A percentile compares a stretch with the other conserved stretches of the same genome.
Evolutionary conservation across 2,888 invertebrate genomes (phyloP).

Genomic region (Troides oblongomaculatus): DNA sequence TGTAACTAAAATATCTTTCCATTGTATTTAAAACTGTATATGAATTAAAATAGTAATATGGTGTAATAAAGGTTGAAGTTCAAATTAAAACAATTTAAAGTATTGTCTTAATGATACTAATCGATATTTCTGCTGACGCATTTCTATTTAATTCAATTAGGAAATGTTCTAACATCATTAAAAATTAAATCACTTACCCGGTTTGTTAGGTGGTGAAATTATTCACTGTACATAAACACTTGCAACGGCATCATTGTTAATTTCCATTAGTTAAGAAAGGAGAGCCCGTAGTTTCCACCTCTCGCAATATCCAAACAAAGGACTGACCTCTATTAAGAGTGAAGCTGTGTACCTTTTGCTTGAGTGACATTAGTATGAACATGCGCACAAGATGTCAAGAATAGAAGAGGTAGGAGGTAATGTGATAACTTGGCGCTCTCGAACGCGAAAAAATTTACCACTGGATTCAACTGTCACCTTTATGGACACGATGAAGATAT

Average conservation of each 20-base stretch:
- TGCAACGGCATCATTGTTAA: slow-evolving; percentile 1
- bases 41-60: no score
- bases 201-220: not conserved
- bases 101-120: slow-evolving; percentile 4
- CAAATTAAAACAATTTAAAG: not conserved
- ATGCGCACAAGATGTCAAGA: slow-evolving; percentile 45
- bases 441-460: not conserved
- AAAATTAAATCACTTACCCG: slow-evolving; percentile 18
- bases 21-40: not conserved
- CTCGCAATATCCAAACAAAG: slow-evolving; percentile 35
- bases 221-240: not conserved
- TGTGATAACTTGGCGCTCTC: not conserved
- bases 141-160: slow-evolving; percentile 29
- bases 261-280: slow-evolving; percentile 1
- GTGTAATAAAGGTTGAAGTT: not conserved
- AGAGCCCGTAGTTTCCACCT: slow-evolving; percentile 6
- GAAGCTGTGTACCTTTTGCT: slow-evolving; percentile 35
- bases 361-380: slow-evolving; percentile 48
- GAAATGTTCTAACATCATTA: not conserved
- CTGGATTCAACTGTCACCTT: not conserved
- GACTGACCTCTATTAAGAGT: slow-evolving; percentile 47
- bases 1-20: no score
- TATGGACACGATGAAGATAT: no score
- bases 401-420: slow-evolving; percentile 7
- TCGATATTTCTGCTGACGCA: slow-evolving; percentile 32